Evolutionary conservation across 2,113 vertebrate species (phyloP), one percentile per base, ranked within the genome.

Genomic region (Hylia prasina): DNA sequence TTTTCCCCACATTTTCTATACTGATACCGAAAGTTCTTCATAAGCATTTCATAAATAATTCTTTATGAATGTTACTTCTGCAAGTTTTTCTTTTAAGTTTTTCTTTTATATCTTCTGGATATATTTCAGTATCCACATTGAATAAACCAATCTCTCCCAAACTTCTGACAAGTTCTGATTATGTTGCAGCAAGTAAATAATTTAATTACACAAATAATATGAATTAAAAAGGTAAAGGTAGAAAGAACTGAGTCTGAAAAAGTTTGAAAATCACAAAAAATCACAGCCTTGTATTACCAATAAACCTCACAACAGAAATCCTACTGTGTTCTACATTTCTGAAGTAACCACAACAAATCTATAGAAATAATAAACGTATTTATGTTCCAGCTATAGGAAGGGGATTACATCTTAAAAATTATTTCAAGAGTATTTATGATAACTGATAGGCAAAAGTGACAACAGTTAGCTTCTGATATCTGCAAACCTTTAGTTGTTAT

Each of bases 201-300:
- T 58, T 72, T 51, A 24, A 40, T 75, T 48, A 23, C 56, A 48
- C 8, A 5, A 19, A 57, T 35, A 75, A 21, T 54, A 57, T 6
- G 0, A 47, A 76, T 20, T 15, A 3, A 2, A 35, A 57, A 31
- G 2, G 1, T 10, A 65, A 78, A 81, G 1, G 2, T 31, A 50
- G 11, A 75, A 92, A n/a, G 68, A 75, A 60, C 1, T 1, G 7
- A 53, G 4, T 35, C 22, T 42, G 20, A 19, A 6, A 79, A 87
- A 69, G 22, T 3, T 42, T 69, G 30, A 79, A 87, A 69, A 8
- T 45, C 50, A 15, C 15, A 40, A 27, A 66, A 56, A 93, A 61
- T 60, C 5, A 4, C 25, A 50, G 7, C 23, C 19, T 51, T 71
- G 2, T 20, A 15, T 89, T 75, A 42, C 12, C 28, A 63, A 60